These are phyloP conservation scores for Mixornis gularis DNA, from an alignment of 2,113 vertebrate species.

Conservation along the genomic window DNA sequence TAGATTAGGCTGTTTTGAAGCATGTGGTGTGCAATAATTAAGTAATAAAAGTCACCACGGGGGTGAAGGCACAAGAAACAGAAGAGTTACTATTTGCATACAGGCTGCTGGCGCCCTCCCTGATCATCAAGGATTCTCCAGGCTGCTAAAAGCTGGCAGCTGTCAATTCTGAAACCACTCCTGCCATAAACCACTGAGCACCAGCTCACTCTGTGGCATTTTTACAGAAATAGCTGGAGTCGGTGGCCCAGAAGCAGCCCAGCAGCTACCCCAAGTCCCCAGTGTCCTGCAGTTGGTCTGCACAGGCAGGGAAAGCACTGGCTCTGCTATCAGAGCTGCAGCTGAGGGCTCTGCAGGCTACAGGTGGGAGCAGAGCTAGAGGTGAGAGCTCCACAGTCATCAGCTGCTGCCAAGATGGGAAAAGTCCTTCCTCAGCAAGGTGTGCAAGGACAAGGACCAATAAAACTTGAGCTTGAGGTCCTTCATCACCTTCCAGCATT, in stretches of 20 bases:
- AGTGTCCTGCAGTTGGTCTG: neutral
- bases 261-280: neutral
- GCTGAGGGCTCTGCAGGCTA: neutral
- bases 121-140: neutral
- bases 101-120: neutral
- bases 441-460: neutral
- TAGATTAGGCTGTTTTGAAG: constrained; percentile 76
- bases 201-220: neutral
- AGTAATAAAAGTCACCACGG: constrained; percentile 92
- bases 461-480: neutral
- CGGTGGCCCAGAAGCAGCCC: neutral
- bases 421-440: neutral
- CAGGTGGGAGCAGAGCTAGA: neutral
- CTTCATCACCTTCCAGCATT: neutral
- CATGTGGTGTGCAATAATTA: constrained; percentile 92
- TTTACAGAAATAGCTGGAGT: neutral
- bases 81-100: constrained; percentile 71
- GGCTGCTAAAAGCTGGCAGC: neutral
- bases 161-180: neutral
- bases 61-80: constrained; percentile 68
- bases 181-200: neutral
- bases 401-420: neutral
- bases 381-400: neutral
- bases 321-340: neutral
- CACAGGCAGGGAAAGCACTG: too few relatives aligned